These are phyloP conservation scores for Fregata magnificens DNA, from an alignment of 2,113 vertebrate genomes.

Conservation along the genomic window DNA sequence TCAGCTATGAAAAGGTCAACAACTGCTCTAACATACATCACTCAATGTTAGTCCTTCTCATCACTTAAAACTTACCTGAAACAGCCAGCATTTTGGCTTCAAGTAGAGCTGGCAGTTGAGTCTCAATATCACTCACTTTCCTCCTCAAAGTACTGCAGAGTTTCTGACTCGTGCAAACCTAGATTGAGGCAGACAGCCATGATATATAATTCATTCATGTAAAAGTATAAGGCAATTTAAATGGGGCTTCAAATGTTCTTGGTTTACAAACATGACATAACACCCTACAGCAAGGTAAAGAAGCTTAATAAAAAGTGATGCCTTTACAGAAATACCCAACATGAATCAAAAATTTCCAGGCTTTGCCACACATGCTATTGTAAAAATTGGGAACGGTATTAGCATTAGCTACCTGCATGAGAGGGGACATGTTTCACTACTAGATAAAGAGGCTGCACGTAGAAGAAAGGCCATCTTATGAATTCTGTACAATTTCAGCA, in stretches of 20 bases:
- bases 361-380: background rate
- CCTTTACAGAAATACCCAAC: background rate
- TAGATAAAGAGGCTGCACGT: background rate
- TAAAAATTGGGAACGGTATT: background rate
- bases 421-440: background rate
- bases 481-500: background rate
- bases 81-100: slow-evolving; percentile 87
- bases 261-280: slow-evolving; percentile 40
- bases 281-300: slow-evolving; percentile 19
- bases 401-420: background rate
- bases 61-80: slow-evolving; percentile 74
- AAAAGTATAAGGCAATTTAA: slow-evolving; percentile 38
- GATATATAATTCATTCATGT: slow-evolving; percentile 1
- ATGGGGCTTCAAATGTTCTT: slow-evolving; percentile 23
- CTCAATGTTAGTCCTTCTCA: background rate
- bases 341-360: background rate
- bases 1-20: background rate
- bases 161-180: slow-evolving; percentile 86
- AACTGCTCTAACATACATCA: background rate
- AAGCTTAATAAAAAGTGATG: slow-evolving; percentile 38
- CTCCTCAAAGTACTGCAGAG: slow-evolving; percentile 82
- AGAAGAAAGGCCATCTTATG: background rate
- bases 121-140: slow-evolving; percentile 85
- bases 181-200: slow-evolving; percentile 55
- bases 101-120: slow-evolving; percentile 82